Conservation (phyloP, 2,797 vertebrate species). For the Aphelocoma californica region DNA sequence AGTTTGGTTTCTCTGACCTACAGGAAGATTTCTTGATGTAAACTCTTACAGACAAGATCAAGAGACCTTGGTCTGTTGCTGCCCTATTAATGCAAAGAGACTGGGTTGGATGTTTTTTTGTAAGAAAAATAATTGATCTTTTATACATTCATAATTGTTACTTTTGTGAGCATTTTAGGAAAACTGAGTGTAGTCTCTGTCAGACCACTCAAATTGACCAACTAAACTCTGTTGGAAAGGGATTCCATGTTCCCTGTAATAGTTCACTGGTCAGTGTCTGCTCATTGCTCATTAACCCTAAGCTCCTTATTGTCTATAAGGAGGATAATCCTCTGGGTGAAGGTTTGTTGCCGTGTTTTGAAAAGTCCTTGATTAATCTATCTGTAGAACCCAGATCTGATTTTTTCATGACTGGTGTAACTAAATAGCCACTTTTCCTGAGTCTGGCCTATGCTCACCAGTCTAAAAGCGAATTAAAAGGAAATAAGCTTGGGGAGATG, state of each 20-base stretch:
- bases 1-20: not conserved
- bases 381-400: not conserved
- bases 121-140: not conserved
- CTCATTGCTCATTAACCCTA: not conserved
- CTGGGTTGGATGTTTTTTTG: fast-evolving
- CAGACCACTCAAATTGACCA: not conserved
- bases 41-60: not conserved
- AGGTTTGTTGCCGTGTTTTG: not conserved
- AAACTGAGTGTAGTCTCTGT: not conserved
- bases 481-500: not conserved
- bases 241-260: not conserved
- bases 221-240: not conserved
- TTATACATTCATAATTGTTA: not conserved
- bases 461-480: not conserved
- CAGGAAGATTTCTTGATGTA: not conserved
- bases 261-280: not conserved
- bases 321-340: not conserved
- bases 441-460: not conserved
- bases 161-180: not conserved
- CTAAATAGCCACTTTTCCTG: not conserved
- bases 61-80: not conserved
- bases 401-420: not conserved
- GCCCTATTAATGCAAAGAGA: not conserved
- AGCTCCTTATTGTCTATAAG: not conserved
- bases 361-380: not conserved